phyloP scores from a whole-genome alignment of 2,113 vertebrate species.

The Athene cunicularia region DNA sequence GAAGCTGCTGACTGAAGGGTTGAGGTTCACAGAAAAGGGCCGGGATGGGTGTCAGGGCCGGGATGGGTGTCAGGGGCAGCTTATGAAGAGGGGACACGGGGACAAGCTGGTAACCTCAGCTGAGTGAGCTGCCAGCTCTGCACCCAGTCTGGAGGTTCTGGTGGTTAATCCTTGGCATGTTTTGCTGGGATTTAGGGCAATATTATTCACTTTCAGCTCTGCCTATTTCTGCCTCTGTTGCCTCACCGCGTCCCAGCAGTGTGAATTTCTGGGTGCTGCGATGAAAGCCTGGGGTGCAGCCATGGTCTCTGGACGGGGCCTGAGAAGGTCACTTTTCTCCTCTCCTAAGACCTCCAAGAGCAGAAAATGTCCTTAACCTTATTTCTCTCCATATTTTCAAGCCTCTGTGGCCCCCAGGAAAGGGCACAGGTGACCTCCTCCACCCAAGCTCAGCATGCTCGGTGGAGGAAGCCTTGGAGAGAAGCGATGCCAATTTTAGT shows the following conservation, averaged over 20 bases:
- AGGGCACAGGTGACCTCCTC: background rate
- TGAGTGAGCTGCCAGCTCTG: background rate
- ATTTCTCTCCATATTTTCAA: background rate
- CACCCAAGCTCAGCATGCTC: background rate
- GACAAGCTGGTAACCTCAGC: background rate
- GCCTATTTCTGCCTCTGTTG: background rate
- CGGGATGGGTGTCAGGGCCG: background rate
- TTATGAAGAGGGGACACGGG: background rate
- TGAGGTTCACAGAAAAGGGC: background rate
- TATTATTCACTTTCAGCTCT: background rate
- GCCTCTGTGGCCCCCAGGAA: background rate
- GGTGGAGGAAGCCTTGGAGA: background rate
- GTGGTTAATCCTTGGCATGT: background rate
- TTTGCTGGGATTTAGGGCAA: background rate
- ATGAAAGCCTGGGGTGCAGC: background rate
- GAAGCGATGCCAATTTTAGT: background rate
- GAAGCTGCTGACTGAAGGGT: background rate
- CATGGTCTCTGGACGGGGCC: background rate
- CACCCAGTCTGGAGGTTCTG: background rate
- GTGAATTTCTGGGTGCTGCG: background rate
- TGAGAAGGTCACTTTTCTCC: background rate
- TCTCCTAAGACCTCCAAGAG: background rate
- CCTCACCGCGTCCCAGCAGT: background rate
- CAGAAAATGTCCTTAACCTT: background rate
- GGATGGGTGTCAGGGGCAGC: background rate